Base-by-base conservation (phyloP, 1,140 invertebrate genomes). In the Onthophagus taurus region DNA sequence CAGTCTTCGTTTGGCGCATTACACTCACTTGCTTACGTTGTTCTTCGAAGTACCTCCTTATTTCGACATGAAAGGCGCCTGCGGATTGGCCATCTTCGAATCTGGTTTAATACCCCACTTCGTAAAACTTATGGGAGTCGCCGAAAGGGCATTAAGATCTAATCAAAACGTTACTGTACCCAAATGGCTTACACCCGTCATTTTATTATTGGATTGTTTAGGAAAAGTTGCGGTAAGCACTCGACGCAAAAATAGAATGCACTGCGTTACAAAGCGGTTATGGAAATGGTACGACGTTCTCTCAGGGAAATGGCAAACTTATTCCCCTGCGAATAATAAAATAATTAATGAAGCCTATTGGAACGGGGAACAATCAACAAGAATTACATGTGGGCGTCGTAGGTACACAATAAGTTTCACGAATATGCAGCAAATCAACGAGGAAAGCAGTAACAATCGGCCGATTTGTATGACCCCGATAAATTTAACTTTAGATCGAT, bases 281-380 rank as follows among this genome's bases (percentile, higher is more conserved):
- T 92, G 88, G 89, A 85, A 87, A 55, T 91, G 86, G 86, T 90
- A 87, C 63, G 87, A 92, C 60, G 71, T 88, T 17, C 77, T 78
- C 11, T 80, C 77, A 8, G 84, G 85, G 5, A 81, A 83, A 56
- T 92, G 89, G 89, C 83, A 77, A 35, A 67, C 76, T 18, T 91
- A 91, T 55, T 78, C 80, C 2, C 62, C 74, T 3, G 55, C 70
- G 4, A 89, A 89, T 50, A 90, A 90, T 60, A 78, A 83, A 54
- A 66, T 80, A 1, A 90, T 92, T 23, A 85, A 90, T 55, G 81
- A 88, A 50, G 85, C 88, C 0, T 92, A 89, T 57, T 80, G 77
- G 67, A 72, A 73, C 38, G 86, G 86, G 1, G 85, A 90, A 49
- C 71, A 71, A 17, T 80, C 72, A 54, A 74, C 86, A 0, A 69